Evolutionary conservation across 2,888 invertebrate species (phyloP).

Genomic region (Pseudanteris insignis): DNA sequence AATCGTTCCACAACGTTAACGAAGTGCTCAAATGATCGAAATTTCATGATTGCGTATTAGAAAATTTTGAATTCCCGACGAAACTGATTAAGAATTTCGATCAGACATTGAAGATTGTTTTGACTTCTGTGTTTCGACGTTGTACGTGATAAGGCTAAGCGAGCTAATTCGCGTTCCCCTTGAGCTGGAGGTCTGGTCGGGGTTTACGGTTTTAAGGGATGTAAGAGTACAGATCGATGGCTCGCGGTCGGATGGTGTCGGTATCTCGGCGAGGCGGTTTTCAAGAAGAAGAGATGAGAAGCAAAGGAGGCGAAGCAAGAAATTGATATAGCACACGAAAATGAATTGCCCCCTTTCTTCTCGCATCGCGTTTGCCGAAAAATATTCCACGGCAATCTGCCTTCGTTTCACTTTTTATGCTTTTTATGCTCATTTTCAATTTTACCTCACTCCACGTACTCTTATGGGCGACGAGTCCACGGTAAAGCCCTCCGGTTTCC

Average conservation of each 20-base stretch:
- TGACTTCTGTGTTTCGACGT: constrained; percentile 15
- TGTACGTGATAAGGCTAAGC: constrained; percentile 21
- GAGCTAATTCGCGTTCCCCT: constrained; percentile 57
- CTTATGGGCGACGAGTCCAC: constrained; percentile 45
- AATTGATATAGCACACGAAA: constrained; percentile 67
- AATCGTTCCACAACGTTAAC: too few relatives aligned
- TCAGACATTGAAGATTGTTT: constrained; percentile 8
- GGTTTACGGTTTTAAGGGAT: constrained; percentile 66
- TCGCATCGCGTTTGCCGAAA: constrained; percentile 55
- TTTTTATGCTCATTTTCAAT: constrained; percentile 66
- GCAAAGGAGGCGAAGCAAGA: constrained; percentile 60
- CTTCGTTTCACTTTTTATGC: constrained; percentile 60
- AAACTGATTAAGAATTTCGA: constrained; percentile 1
- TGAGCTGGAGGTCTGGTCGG: constrained; percentile 64
- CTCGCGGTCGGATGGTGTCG: constrained; percentile 47
- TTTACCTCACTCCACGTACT: constrained; percentile 51
- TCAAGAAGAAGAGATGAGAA: constrained; percentile 43
- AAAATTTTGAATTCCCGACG: neutral
- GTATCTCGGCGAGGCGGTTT: constrained; percentile 42
- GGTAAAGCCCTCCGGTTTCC: constrained; percentile 53
- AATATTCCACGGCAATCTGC: constrained; percentile 66
- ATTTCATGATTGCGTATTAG: too few relatives aligned
- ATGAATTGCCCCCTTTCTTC: constrained; percentile 62
- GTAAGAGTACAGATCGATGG: constrained; percentile 63
- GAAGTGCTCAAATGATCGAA: too few relatives aligned